Percentiles rank a stretch among this genome's conserved stretches.
Evolutionary conservation across 2,113 vertebrate genomes (phyloP).

Genomic region (Pteropus alecto): DNA sequence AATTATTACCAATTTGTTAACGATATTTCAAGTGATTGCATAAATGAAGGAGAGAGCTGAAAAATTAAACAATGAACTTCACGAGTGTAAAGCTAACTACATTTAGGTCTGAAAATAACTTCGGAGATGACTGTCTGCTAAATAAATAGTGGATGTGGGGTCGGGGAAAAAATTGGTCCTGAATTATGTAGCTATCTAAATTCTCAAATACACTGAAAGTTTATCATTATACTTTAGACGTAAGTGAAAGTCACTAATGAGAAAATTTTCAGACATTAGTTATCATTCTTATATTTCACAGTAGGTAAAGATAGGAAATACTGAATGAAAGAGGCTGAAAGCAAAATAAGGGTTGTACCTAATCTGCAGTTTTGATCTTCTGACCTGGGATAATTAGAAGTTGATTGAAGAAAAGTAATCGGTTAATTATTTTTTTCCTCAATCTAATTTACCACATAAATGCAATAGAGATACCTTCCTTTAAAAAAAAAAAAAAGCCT

Average conservation of each 20-base stretch:
- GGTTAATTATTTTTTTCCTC: background rate
- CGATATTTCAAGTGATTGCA: background rate
- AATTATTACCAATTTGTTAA: conserved; percentile 31
- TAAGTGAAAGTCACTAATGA: background rate
- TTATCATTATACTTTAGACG: background rate
- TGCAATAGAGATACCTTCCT: background rate
- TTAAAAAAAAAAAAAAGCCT: background rate
- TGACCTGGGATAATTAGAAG: conserved; percentile 36
- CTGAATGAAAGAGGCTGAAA: background rate
- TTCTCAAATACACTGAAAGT: background rate
- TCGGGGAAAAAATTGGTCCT: background rate
- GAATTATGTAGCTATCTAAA: background rate
- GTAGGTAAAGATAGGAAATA: background rate
- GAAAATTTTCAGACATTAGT: conserved; percentile 32
- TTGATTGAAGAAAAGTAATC: conserved; percentile 34
- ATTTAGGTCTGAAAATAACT: background rate
- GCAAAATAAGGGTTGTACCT: conserved; percentile 15
- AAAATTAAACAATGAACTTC: background rate
- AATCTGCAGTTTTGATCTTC: conserved; percentile 25
- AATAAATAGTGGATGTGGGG: background rate
- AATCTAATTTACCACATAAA: conserved; percentile 33
- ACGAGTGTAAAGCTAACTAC: background rate
- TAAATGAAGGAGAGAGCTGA: conserved; percentile 2
- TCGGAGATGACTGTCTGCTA: background rate
- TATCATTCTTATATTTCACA: conserved; percentile 20